phyloP scores from a whole-genome alignment of 2,113 vertebrate genomes.

The Rhipidura dahli region DNA sequence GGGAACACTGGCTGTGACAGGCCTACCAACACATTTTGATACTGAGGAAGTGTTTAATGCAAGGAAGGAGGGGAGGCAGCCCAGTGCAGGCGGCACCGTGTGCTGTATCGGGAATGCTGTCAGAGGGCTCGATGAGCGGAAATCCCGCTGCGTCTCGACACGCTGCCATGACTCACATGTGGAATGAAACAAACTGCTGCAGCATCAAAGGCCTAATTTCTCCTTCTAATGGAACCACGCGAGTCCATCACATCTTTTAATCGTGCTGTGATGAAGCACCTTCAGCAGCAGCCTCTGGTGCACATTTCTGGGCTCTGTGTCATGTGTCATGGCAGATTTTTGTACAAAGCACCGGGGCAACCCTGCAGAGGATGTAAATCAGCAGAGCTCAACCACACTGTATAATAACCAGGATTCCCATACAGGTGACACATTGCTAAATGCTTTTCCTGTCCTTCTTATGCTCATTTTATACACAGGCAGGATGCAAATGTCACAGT shows the following conservation, averaged over 20 bases:
- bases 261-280: neutral
- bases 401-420: neutral
- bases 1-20: neutral
- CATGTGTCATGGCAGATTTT: neutral
- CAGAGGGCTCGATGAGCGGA: neutral
- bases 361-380: neutral
- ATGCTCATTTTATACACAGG: neutral
- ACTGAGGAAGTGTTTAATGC: neutral
- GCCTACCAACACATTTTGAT: neutral
- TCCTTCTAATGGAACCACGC: neutral
- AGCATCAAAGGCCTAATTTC: neutral
- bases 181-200: neutral
- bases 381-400: neutral
- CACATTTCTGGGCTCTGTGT: neutral
- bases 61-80: neutral
- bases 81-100: fast-evolving
- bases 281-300: neutral
- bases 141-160: neutral
- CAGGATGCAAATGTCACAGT: neutral
- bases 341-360: neutral
- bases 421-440: neutral
- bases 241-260: neutral
- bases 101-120: neutral
- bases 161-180: neutral
- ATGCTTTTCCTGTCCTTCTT: neutral